Conservation (phyloP, 2,888 invertebrate species). For the Melolontha melolontha region DNA sequence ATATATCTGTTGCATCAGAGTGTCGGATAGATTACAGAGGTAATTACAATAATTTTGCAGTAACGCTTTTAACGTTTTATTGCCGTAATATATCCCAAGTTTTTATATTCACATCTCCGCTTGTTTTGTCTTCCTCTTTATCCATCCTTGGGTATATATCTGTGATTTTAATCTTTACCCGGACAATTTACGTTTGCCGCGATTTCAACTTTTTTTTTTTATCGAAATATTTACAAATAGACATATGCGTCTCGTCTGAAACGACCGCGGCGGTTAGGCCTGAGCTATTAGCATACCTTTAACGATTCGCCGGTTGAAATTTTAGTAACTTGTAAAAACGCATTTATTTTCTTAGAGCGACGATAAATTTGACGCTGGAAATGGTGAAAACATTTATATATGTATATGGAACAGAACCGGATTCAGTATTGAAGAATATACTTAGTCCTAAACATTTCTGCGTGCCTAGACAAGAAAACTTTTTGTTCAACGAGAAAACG, state of each 20-base stretch:
- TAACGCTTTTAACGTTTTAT: constrained; percentile 14
- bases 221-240: constrained; percentile 21
- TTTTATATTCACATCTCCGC: not conserved
- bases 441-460: too few species aligned
- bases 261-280: too few species aligned
- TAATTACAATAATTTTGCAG: constrained; percentile 26
- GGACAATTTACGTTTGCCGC: constrained; percentile 8
- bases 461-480: too few species aligned
- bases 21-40: constrained; percentile 7
- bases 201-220: constrained; percentile 1
- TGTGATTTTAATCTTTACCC: constrained; percentile 12
- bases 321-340: constrained; percentile 24
- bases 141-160: constrained; percentile 4
- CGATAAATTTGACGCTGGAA: constrained; percentile 16
- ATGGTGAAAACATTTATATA: not conserved
- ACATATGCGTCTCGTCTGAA: constrained; percentile 8
- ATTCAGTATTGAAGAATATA: too few species aligned
- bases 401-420: too few species aligned
- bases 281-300: constrained; percentile 22
- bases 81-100: constrained; percentile 3
- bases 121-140: not conserved
- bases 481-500: too few species aligned
- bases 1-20: constrained; percentile 10
- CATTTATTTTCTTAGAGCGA: constrained; percentile 23
- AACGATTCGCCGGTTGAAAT: constrained; percentile 20